These are phyloP conservation scores for Ormyrus rosae DNA, from an alignment of 2,888 invertebrate species.

Conservation along the genomic window DNA sequence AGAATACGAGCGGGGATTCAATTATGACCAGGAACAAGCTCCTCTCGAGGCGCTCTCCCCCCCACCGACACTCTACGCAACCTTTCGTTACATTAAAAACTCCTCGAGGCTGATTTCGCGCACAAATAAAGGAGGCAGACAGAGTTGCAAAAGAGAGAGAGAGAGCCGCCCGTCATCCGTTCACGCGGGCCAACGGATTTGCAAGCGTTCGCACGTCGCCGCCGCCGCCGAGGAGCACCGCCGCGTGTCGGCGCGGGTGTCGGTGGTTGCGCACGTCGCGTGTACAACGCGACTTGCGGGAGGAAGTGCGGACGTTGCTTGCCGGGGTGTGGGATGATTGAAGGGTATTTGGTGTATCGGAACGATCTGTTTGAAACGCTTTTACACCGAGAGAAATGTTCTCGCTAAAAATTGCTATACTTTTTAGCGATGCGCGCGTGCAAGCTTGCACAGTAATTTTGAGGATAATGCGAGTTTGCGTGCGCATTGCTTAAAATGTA, in stretches of 20 bases:
- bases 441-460: too few species aligned
- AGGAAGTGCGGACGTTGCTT: background rate
- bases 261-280: background rate
- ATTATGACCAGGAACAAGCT: background rate
- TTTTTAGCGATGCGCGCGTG: too few species aligned
- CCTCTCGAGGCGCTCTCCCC: background rate
- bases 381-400: too few species aligned
- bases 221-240: background rate
- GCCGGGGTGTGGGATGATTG: background rate
- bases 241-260: background rate
- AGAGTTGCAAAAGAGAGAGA: background rate
- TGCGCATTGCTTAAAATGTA: too few species aligned
- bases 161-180: background rate
- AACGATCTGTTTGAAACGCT: background rate
- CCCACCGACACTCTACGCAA: constrained; percentile 15
- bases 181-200: too few species aligned
- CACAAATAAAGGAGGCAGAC: constrained; percentile 15
- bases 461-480: too few species aligned
- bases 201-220: background rate
- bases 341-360: background rate
- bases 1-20: background rate
- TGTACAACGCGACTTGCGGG: background rate
- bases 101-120: constrained; percentile 2
- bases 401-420: too few species aligned
- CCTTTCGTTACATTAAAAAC: constrained; percentile 22